A percentile compares a stretch with the other conserved stretches of the same genome.
phyloP scores from a whole-genome alignment of 1,140 invertebrate species.

The Zaprionus lachaisei region DNA sequence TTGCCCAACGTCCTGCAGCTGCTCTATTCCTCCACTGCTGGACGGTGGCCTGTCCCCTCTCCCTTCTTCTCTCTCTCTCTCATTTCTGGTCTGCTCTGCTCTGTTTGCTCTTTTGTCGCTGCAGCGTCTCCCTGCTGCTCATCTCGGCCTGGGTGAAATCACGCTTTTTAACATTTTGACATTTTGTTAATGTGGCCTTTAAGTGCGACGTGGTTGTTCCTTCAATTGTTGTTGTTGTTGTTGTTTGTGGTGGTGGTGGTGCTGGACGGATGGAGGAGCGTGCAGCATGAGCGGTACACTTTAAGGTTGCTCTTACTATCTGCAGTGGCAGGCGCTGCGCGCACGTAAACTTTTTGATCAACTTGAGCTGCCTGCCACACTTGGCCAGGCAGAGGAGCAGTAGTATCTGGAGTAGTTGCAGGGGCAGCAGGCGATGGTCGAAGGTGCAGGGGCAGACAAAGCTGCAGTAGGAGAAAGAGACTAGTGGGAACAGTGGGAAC shows the following conservation, averaged over 20 bases:
- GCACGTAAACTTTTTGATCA: conserved; percentile 42
- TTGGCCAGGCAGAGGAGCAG: not conserved
- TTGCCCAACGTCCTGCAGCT: conserved; percentile 49
- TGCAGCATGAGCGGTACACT: not conserved
- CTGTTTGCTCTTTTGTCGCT: conserved; percentile 48
- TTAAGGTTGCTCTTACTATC: conserved; percentile 26
- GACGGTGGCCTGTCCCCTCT: not conserved
- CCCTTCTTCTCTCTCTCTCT: not conserved
- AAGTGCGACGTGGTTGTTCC: conserved; percentile 13
- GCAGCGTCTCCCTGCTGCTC: conserved; percentile 30
- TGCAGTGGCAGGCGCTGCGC: conserved; percentile 19
- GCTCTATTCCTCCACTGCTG: not conserved
- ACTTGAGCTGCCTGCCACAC: conserved; percentile 26
- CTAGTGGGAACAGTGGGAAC: too few relatives aligned
- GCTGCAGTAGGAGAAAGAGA: not conserved
- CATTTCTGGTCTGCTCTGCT: not conserved
- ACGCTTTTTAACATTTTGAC: conserved; percentile 80
- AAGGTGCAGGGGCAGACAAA: not conserved
- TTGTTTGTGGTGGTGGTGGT: not conserved
- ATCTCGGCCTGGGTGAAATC: conserved; percentile 54
- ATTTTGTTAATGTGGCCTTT: conserved; percentile 75
- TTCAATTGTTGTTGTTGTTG: not conserved
- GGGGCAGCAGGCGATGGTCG: too few relatives aligned
- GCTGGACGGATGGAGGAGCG: not conserved
- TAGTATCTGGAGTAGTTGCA: not conserved